Evolutionary conservation across 2,888 invertebrate genomes (phyloP).

Genomic region (Oscheius sp.): DNA sequence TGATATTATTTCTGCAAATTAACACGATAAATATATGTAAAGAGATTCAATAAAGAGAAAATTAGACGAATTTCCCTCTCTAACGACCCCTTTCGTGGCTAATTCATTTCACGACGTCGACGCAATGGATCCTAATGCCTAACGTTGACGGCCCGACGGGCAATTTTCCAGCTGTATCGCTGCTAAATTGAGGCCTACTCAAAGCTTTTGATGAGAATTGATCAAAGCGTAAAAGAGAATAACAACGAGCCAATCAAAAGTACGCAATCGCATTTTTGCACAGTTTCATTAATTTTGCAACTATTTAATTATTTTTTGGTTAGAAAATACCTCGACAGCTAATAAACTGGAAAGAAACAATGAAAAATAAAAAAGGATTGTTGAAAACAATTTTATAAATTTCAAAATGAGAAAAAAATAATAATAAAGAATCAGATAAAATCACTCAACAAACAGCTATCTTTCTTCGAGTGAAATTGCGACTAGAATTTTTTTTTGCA

Average conservation of each 20-base stretch:
- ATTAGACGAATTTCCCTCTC: not conserved
- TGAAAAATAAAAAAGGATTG: not conserved
- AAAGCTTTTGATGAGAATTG: too few relatives aligned
- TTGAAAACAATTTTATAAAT: conserved; percentile 16
- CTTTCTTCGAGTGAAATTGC: conserved; percentile 7
- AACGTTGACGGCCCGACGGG: too few relatives aligned
- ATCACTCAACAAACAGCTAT: conserved; percentile 1
- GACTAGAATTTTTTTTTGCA: conserved; percentile 14
- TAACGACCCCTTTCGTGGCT: not conserved
- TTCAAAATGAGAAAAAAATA: too few relatives aligned
- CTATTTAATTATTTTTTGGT: too few relatives aligned
- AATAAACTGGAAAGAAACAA: conserved; percentile 7
- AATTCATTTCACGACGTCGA: not conserved
- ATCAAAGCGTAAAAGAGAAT: too few relatives aligned
- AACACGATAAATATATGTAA: conserved; percentile 5
- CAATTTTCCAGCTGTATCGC: too few relatives aligned
- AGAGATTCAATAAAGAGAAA: not conserved
- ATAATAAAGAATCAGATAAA: not conserved
- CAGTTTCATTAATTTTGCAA: too few relatives aligned
- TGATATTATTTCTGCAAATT: not conserved
- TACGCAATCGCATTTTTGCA: too few relatives aligned
- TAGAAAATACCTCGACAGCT: conserved; percentile 1
- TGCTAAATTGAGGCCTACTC: too few relatives aligned
- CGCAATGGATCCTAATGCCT: conserved; percentile 7
- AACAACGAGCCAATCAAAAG: not conserved